Base-by-base conservation (phyloP, 2,888 invertebrate species). In the Kuschelorhynchus macadamiae region DNA sequence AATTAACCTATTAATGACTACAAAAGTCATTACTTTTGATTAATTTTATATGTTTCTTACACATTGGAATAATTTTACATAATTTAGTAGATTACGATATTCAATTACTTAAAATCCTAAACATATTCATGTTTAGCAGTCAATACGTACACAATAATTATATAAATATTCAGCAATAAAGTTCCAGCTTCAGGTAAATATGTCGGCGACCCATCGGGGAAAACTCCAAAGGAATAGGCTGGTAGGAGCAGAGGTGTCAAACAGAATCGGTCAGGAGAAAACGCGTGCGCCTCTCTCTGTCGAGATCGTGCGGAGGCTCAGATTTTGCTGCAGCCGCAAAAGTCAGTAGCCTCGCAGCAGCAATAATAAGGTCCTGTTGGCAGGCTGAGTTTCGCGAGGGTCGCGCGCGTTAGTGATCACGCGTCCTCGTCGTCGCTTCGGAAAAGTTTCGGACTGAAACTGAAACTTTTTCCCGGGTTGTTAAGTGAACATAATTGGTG, bases 281-380 rank as follows among this genome's bases (percentile, higher is more conserved):
- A 74, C 75, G 76, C 78, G 74, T 76, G 80, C 79, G 80, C 76
- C 50, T 52, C 18, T 17, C 41, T 33, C 21, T 33, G 21, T 41
- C 32, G 50, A 52, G 52, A 52, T 56, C 63, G 52, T 62, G 77
- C 76, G 73, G 72, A 76, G 77, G 75, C 72, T 75, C 78, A 77
- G 78, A 78, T 76, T 78, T 76, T 77, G 74, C 76, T 74, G 78
- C 75, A 75, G 74, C 77, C 47, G 53, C 63, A 75, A 73, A 67
- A 78, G 79, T 80, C 80, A 80, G 80, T 78, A 79, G 78, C 78
- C 78, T 77, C 77, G 79, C 77, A 66, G 50, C 50, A 17, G 41
- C 17, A 12, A 4, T 36, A 18, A 2, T 30, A 30, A 30, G 32
- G 18, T 30, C 36, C 17, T 36, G 11, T 52, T 14, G 11, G 9